Conservation (phyloP, 2,113 vertebrate species). For the Camelus dromedarius region DNA sequence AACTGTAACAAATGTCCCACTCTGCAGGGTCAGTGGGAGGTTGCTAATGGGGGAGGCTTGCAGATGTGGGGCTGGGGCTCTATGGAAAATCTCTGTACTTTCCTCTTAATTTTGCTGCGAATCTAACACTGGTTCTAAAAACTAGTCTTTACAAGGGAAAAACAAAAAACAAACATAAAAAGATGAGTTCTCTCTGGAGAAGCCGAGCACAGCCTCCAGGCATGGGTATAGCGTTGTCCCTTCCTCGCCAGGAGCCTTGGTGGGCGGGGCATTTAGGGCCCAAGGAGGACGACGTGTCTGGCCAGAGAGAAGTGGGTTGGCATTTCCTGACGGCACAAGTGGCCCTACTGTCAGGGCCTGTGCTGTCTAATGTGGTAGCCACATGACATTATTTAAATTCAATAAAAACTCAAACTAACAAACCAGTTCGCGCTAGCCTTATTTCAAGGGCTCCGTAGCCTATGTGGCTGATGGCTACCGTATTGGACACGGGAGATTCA, state of each 20-base stretch:
- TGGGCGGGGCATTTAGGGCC: not conserved
- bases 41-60: not conserved
- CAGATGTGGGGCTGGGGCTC: not conserved
- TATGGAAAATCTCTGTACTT: not conserved
- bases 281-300: not conserved
- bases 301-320: not conserved
- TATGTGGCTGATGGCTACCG: not conserved
- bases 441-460: not conserved
- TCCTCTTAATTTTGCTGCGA: not conserved
- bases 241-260: rapidly evolving
- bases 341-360: not conserved
- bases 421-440: not conserved
- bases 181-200: not conserved
- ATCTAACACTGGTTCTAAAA: not conserved
- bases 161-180: not conserved
- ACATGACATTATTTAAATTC: not conserved
- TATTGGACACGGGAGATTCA: not conserved
- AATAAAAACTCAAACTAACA: not conserved
- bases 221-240: rapidly evolving
- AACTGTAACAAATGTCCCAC: not conserved
- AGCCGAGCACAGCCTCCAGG: not conserved
- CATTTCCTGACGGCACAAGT: not conserved
- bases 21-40: not conserved
- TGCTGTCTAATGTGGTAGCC: not conserved
- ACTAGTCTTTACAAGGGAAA: not conserved